phyloP scores from a whole-genome alignment of 2,113 vertebrate species.

The Tychaedon coryphoeus region DNA sequence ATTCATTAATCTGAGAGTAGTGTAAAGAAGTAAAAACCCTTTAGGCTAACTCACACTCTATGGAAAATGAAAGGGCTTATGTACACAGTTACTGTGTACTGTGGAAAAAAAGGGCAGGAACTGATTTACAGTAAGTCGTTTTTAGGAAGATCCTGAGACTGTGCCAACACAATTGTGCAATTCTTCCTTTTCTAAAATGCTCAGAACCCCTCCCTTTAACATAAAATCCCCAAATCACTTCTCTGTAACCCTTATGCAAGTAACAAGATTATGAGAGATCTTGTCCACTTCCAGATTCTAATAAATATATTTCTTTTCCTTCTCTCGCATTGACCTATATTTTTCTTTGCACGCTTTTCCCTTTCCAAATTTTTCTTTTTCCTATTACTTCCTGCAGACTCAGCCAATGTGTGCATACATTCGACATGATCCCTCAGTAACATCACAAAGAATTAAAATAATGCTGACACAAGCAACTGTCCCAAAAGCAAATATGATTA shows the following conservation, averaged over 20 bases:
- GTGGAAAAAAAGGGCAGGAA: not conserved
- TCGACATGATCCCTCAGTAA: not conserved
- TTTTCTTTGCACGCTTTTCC: not conserved
- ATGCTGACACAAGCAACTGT: not conserved
- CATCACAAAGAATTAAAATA: not conserved
- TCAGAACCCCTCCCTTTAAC: fast-evolving
- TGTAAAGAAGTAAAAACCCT: not conserved
- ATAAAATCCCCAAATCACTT: not conserved
- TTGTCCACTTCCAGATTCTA: not conserved
- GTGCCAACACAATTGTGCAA: not conserved
- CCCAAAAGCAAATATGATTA: not conserved
- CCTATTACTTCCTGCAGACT: not conserved
- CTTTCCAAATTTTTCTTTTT: not conserved
- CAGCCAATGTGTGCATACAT: not conserved
- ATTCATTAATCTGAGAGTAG: not conserved
- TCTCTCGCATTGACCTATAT: not conserved
- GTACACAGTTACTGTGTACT: not conserved
- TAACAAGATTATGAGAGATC: not conserved
- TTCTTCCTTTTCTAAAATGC: not conserved
- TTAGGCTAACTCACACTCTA: not conserved
- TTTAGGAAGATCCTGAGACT: not conserved
- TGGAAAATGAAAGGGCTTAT: not conserved
- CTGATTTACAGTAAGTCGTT: not conserved
- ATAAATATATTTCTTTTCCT: not conserved
- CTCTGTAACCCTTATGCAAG: not conserved